These are phyloP conservation scores for Cherax quadricarinatus DNA, from an alignment of 1,140 invertebrate species.

Conservation along the genomic window DNA sequence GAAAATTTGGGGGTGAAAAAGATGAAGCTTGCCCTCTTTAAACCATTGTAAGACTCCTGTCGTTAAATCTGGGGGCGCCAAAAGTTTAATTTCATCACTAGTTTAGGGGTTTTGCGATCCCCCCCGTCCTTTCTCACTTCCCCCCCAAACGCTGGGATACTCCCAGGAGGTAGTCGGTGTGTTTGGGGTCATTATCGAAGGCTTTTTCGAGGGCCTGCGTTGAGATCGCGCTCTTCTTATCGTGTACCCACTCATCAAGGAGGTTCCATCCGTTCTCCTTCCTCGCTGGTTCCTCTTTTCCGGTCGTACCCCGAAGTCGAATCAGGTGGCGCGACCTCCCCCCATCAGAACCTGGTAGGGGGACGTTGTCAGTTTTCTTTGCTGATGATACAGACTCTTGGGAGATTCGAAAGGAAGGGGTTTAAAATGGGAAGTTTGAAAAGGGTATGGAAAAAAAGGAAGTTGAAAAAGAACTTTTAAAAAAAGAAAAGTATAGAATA, in stretches of 20 bases:
- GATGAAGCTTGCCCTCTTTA: too few species aligned
- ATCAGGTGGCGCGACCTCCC: constrained; percentile 85
- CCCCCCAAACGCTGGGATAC: not conserved
- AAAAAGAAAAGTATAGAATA: too few species aligned
- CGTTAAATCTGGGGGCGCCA: too few species aligned
- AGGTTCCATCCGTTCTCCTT: constrained; percentile 84
- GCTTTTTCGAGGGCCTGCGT: constrained; percentile 82
- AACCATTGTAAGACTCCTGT: too few species aligned
- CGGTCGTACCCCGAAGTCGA: constrained; percentile 75
- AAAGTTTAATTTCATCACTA: too few species aligned
- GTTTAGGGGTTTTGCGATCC: too few species aligned
- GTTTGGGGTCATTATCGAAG: constrained; percentile 79
- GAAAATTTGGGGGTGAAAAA: too few species aligned
- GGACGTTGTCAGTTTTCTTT: too few species aligned
- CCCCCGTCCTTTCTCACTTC: too few species aligned
- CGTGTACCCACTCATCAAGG: constrained; percentile 82
- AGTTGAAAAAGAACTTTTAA: too few species aligned
- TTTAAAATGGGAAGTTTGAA: not conserved
- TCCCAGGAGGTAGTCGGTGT: constrained; percentile 85
- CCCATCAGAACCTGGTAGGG: constrained; percentile 87
- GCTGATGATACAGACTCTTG: too few species aligned
- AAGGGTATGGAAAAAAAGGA: not conserved
- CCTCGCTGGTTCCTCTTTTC: constrained; percentile 85
- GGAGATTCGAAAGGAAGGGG: not conserved
- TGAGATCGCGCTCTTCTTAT: constrained; percentile 81